These are phyloP conservation scores for Ciona savignyi DNA, from an alignment of 23 tunicate species.

Conservation along the genomic window DNA sequence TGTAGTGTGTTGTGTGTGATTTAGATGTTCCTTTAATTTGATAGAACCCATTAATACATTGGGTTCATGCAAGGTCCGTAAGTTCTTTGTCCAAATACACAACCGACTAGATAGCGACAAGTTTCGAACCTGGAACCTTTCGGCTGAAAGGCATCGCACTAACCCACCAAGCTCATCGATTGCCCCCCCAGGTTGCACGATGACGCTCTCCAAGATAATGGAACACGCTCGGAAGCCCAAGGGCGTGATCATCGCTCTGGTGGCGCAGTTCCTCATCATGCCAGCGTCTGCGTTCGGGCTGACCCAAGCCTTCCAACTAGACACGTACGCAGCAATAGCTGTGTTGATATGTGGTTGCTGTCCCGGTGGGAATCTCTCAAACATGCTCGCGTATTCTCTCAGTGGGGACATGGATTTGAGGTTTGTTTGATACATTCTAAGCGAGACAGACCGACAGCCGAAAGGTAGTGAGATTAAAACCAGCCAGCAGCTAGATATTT, in stretches of 20 bases:
- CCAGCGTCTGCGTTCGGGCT: slow-evolving; percentile 76
- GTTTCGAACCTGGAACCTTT: too few species aligned
- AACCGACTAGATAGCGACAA: too few species aligned
- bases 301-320: slow-evolving; percentile 51
- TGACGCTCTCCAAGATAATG: slow-evolving; percentile 66
- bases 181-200: slow-evolving; percentile 83
- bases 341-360: slow-evolving; percentile 93
- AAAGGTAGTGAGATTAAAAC: too few species aligned
- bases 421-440: slow-evolving; percentile 24
- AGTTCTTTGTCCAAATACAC: too few species aligned
- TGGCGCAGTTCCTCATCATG: slow-evolving; percentile 85
- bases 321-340: slow-evolving; percentile 73
- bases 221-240: slow-evolving; percentile 76
- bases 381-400: slow-evolving; percentile 84
- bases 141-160: too few species aligned
- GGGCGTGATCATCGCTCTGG: slow-evolving; percentile 81
- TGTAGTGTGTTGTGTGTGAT: too few species aligned
- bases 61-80: too few species aligned
- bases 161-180: too few species aligned
- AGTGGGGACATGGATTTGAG: slow-evolving; percentile 92
- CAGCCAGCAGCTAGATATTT: too few species aligned
- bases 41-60: too few species aligned
- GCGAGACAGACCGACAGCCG: too few species aligned
- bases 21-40: too few species aligned
- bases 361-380: slow-evolving; percentile 93